Percentiles rank a stretch among this genome's conserved stretches.
Conservation (phyloP, 2,113 vertebrate species). For the Melanerpes aurifrons region DNA sequence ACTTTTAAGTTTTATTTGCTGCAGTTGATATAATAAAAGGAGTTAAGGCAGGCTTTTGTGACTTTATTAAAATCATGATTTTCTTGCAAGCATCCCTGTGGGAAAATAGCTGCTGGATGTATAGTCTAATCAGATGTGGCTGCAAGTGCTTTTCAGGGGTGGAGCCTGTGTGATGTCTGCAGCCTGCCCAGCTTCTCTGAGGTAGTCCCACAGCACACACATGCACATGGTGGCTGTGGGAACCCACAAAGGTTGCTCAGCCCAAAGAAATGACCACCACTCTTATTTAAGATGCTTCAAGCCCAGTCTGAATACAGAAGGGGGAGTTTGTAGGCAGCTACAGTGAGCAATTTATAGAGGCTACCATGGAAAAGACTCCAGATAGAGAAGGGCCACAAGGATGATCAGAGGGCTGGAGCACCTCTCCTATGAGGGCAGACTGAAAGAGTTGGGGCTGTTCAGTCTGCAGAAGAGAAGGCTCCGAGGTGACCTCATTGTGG, state of each 20-base stretch:
- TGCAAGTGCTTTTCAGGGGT: background rate
- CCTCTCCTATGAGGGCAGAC: no score
- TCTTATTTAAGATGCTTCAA: background rate
- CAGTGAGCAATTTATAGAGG: background rate
- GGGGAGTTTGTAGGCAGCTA: background rate
- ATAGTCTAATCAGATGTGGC: background rate
- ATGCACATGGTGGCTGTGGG: background rate
- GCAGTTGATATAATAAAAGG: conserved; percentile 11
- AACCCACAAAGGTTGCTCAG: background rate
- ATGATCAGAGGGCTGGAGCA: no score
- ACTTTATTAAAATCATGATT: conserved; percentile 54
- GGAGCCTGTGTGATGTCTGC: background rate
- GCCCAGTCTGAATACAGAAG: background rate
- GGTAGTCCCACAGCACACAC: background rate
- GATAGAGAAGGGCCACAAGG: background rate
- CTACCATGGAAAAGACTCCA: background rate
- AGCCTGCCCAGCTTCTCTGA: background rate
- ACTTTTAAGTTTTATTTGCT: conserved; percentile 47
- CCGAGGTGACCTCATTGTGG: no score
- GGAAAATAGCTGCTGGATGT: conserved; percentile 13
- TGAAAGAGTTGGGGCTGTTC: no score
- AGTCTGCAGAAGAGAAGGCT: no score
- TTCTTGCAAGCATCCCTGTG: conserved; percentile 18
- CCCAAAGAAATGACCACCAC: background rate
- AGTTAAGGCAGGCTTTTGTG: background rate